Base-by-base conservation (phyloP, 2,797 vertebrate genomes). In the Periparus ater region DNA sequence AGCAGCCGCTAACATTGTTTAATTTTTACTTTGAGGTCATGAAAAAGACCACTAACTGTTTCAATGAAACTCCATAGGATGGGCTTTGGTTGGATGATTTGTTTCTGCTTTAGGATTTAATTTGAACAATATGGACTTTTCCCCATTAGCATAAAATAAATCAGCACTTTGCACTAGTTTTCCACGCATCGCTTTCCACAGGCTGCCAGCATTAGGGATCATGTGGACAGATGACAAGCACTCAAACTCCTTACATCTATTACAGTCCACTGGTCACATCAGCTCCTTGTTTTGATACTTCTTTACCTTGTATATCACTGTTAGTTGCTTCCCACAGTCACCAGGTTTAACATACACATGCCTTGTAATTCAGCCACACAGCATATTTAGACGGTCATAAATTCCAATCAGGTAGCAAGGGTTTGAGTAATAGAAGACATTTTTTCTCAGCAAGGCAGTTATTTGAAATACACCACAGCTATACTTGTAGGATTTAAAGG, bases 101-200 rank as follows among this genome's bases (percentile, higher is more conserved):
- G 76, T 86, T 96, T 92, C 93, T 94, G 68, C 88, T 94, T 94
- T 94, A 91, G 72, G 81, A 94, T 89, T 97, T 96, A 95, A 96
- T 97, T 93, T 89, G 94, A 97, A 96, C 94, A 97, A 95, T 95
- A 95, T 96, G 93, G 91, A 96, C 86, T 89, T 85, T 74, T 94
- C 81, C 0, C 91, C 32, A 91, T 96, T 89, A 97, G 82, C 89
- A 90, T 96, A 94, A 96, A 97, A 95, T 81, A 96, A 93, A 96
- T 97, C 95, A 92, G 82, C 88, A 93, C 91, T 89, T 87, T 81
- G 81, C 72, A 73, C 36, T 34, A 38, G 54, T 95, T 97, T 95
- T 95, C 95, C 94, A 96, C 29, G 51, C 95, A 93, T 87, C 90
- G 79, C 85, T 91, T 97, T 96, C 93, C 95, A 85, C 77, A 71